phyloP scores from a whole-genome alignment of 30 jellyfish, hydroid and myxozoan species.

The Turritopsis rubra region DNA sequence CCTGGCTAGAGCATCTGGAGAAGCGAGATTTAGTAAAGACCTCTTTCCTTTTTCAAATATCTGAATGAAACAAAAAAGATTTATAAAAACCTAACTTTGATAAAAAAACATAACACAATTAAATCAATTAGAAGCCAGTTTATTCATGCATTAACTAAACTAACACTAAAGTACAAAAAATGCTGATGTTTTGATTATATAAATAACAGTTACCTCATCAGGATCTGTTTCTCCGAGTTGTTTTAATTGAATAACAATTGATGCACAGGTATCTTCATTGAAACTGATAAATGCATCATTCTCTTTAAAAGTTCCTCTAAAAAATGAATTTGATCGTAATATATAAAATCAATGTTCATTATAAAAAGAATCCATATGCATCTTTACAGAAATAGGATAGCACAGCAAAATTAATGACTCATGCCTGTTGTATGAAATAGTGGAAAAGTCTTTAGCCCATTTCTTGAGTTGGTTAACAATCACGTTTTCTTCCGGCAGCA shows the following conservation, averaged over 20 bases:
- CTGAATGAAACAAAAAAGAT: constrained; percentile 7
- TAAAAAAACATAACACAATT: neutral
- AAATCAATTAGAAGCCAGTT: too few relatives aligned
- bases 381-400: neutral
- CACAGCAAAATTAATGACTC: neutral
- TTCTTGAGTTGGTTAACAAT: constrained; percentile 18
- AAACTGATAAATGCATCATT: constrained; percentile 57
- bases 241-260: constrained; percentile 32
- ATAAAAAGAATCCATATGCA: neutral
- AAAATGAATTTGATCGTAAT: neutral
- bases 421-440: constrained; percentile 24
- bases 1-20: constrained; percentile 50
- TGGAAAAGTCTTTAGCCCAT: constrained; percentile 51
- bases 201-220: constrained; percentile 30
- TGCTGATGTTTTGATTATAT: neutral
- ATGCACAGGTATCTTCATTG: constrained; percentile 50
- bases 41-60: constrained; percentile 33
- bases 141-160: neutral
- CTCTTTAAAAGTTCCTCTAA: constrained; percentile 33
- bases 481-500: constrained; percentile 21
- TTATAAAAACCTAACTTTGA: neutral
- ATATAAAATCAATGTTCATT: neutral
- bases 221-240: neutral
- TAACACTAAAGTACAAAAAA: neutral
- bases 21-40: constrained; percentile 41